phyloP scores from a whole-genome alignment of 2,113 vertebrate genomes.

The Lagopus muta region DNA sequence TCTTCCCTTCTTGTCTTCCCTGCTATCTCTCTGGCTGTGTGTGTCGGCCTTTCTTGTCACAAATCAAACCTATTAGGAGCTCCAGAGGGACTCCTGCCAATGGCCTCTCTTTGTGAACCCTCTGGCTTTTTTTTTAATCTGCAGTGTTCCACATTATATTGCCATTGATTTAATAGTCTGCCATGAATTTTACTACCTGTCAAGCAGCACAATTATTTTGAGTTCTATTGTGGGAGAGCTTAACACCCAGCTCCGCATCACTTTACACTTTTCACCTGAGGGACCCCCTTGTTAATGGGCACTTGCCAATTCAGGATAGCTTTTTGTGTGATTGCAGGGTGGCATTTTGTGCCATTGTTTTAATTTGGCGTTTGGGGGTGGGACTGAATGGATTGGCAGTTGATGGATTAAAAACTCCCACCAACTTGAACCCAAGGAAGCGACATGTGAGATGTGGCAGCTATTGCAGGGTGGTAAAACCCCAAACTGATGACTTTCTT shows the following conservation, averaged over 20 bases:
- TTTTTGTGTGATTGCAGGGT: background rate
- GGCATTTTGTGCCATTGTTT: background rate
- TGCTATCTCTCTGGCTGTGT: background rate
- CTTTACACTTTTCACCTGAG: conserved; percentile 55
- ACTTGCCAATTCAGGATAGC: background rate
- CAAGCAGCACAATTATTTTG: conserved; percentile 72
- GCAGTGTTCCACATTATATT: conserved; percentile 58
- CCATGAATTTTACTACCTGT: conserved; percentile 73
- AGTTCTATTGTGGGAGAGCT: conserved; percentile 61
- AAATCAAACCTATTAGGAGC: conserved; percentile 54
- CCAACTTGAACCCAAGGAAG: background rate
- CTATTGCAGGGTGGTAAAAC: background rate
- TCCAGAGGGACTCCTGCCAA: conserved; percentile 40
- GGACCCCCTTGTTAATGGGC: background rate
- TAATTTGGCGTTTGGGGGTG: background rate
- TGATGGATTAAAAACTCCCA: background rate
- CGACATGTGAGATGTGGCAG: background rate
- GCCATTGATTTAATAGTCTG: conserved; percentile 70
- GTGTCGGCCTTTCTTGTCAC: conserved; percentile 21
- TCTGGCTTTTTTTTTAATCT: conserved; percentile 53
- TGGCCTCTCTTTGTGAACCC: conserved; percentile 42
- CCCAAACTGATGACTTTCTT: background rate
- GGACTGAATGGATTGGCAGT: background rate
- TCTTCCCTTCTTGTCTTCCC: background rate
- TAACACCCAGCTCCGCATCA: conserved; percentile 51